These are phyloP conservation scores for Gambusia affinis DNA, from an alignment of 2,113 vertebrate genomes.

Conservation along the genomic window DNA sequence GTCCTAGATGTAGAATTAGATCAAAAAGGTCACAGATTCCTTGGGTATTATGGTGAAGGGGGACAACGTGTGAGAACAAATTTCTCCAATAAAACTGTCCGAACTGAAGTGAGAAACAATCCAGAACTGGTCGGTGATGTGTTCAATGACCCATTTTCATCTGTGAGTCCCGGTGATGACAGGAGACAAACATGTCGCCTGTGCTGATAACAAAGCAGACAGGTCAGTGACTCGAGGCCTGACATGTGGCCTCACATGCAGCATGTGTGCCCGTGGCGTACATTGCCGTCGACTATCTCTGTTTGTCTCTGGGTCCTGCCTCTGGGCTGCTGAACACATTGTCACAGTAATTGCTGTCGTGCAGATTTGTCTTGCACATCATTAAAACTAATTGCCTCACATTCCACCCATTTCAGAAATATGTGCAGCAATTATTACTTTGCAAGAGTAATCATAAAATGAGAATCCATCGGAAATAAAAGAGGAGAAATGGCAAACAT, in stretches of 20 bases:
- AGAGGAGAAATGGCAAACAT: constrained; percentile 73
- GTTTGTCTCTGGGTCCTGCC: constrained; percentile 61
- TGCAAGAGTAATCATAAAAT: constrained; percentile 74
- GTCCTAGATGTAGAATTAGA: constrained; percentile 39
- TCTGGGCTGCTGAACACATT: constrained; percentile 72
- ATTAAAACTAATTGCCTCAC: constrained; percentile 85
- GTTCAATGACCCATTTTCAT: constrained; percentile 20
- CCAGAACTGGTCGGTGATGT: background rate
- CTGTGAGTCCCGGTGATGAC: constrained; percentile 16
- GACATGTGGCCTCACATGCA: constrained; percentile 56
- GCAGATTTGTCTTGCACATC: constrained; percentile 81
- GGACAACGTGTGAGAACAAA: constrained; percentile 42
- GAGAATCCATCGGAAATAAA: constrained; percentile 71
- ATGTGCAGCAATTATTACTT: constrained; percentile 77
- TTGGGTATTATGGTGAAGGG: constrained; percentile 40
- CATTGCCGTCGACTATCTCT: constrained; percentile 57
- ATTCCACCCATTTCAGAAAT: constrained; percentile 80
- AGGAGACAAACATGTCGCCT: constrained; percentile 48
- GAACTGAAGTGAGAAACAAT: constrained; percentile 34
- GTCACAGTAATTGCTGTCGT: constrained; percentile 81
- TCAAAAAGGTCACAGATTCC: constrained; percentile 47
- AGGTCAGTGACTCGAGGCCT: constrained; percentile 50
- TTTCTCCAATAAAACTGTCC: constrained; percentile 41
- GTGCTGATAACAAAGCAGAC: constrained; percentile 36
- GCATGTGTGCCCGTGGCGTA: constrained; percentile 16